Percentiles rank a stretch among this genome's conserved stretches.
phyloP scores from a whole-genome alignment of 2,888 invertebrate genomes.

The Lepidocyrtoides sp. region DNA sequence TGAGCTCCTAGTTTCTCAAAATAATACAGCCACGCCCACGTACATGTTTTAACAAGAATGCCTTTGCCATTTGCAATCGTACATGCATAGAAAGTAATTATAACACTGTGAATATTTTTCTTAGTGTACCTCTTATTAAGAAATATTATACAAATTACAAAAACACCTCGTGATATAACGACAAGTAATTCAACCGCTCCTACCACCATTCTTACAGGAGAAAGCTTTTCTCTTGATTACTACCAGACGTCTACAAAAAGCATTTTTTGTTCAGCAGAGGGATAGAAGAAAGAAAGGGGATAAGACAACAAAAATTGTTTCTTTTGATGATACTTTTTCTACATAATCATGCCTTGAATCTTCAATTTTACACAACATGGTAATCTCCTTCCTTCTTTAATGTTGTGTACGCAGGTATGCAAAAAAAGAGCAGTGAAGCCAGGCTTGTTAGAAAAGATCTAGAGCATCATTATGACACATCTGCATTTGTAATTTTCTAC shows the following conservation, averaged over 20 bases:
- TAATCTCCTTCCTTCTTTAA: neutral
- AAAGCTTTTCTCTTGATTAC: conserved; percentile 56
- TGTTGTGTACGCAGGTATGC: too few species aligned
- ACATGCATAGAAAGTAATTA: too few species aligned
- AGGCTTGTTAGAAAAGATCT: neutral
- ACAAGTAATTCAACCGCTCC: conserved; percentile 46
- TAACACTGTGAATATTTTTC: too few species aligned
- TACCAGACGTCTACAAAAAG: neutral
- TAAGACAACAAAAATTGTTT: conserved; percentile 11
- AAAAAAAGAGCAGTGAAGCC: neutral
- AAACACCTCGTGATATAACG: too few species aligned
- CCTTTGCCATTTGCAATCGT: neutral
- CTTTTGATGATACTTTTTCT: conserved; percentile 26
- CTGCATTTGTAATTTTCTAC: neutral
- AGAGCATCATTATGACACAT: neutral
- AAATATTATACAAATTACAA: too few species aligned
- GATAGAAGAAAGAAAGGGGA: neutral
- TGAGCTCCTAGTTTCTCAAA: conserved; percentile 16
- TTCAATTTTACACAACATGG: neutral
- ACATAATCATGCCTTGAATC: neutral
- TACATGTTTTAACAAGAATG: too few species aligned
- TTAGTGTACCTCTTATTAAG: too few species aligned
- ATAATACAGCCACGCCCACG: neutral
- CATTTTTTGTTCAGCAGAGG: neutral
- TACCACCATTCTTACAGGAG: neutral